Evolutionary conservation across 1,140 invertebrate species (phyloP), one percentile per base, ranked within the genome.

Genomic region (Nylanderia fulva): DNA sequence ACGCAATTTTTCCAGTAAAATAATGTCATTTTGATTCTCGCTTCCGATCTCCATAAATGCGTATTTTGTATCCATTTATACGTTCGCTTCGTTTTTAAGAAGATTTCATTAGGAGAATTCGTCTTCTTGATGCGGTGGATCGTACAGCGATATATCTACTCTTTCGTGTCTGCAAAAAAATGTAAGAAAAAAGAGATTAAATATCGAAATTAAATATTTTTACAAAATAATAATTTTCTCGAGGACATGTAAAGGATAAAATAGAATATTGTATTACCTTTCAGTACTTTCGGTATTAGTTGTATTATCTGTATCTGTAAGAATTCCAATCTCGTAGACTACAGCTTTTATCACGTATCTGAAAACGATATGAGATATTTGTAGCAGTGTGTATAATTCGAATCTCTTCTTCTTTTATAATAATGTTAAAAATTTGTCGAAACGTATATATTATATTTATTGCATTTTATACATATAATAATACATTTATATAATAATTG

Each of bases 321-420:
- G 91, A 79, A 96, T 95, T 60, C 95, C 95, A 80, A 96, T 95
- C 92, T 96, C 95, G 88, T 96, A 96, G 48, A 96, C 95, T 24
- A 96, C 93, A 2, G 95, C 95, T 87, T 95, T 95, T 80, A 96
- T 95, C 21, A 96, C 94, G 76, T 96, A 96, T 72, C 95, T 96
- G 52, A 21, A 63, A 39, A 36, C 2, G 27, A 1, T 2, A 83
- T 33, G 39, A 33, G 9, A 64, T 8, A 54, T 58, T 63, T 63
- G 9, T 2, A 39, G 0, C 15, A 42, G 13, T 8, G 8, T n/a
- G 13, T 52, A 42, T 8, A 52, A 36, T 39, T 52, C 56, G 11
- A 24, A 27, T 63, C 29, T 64, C n/a, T 7, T 36, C 1, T 36
- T 64, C 61, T 64, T 66, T 6, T 66, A 0, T 58, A 11, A 15